Conservation (phyloP, 2,797 vertebrate species). For the Parauchenoglanis punctatus region DNA sequence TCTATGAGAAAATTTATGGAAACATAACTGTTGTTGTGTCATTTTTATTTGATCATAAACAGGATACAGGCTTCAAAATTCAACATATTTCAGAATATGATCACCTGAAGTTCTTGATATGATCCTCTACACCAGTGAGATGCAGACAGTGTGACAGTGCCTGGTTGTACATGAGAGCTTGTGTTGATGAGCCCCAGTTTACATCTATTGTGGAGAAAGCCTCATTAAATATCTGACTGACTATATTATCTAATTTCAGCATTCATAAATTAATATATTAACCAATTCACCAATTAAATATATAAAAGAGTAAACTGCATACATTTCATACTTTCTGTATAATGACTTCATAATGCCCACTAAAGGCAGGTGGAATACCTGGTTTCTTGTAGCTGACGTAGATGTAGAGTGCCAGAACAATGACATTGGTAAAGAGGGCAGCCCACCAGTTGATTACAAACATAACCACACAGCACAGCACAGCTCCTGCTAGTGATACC, state of each 20-base stretch:
- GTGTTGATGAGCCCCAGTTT: slow-evolving; percentile 97
- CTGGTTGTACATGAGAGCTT: slow-evolving; percentile 93
- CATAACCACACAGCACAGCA: slow-evolving; percentile 94
- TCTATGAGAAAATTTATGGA: slow-evolving; percentile 68
- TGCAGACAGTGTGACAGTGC: slow-evolving; percentile 90
- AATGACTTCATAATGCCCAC: not conserved
- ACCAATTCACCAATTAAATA: not conserved
- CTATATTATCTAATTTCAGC: not conserved
- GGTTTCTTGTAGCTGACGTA: slow-evolving; percentile 98
- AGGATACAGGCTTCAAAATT: not conserved
- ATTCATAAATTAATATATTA: not conserved
- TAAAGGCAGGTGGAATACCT: slow-evolving; percentile 68
- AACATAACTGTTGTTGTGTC: not conserved
- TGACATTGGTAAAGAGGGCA: slow-evolving; percentile 89
- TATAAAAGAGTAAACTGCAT: not conserved
- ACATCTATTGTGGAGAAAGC: slow-evolving; percentile 78
- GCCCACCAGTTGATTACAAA: slow-evolving; percentile 99
- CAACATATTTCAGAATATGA: not conserved
- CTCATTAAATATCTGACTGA: not conserved
- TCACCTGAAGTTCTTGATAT: slow-evolving; percentile 94
- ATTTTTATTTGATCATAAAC: not conserved
- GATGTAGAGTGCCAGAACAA: slow-evolving; percentile 93
- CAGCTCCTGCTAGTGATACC: slow-evolving; percentile 90
- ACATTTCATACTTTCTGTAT: slow-evolving; percentile 1
- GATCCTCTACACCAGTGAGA: slow-evolving; percentile 92